A percentile compares a stretch with the other conserved stretches of the same genome.
Evolutionary conservation across 2,113 vertebrate species (phyloP).

Genomic region (Emydura subglobosa): DNA sequence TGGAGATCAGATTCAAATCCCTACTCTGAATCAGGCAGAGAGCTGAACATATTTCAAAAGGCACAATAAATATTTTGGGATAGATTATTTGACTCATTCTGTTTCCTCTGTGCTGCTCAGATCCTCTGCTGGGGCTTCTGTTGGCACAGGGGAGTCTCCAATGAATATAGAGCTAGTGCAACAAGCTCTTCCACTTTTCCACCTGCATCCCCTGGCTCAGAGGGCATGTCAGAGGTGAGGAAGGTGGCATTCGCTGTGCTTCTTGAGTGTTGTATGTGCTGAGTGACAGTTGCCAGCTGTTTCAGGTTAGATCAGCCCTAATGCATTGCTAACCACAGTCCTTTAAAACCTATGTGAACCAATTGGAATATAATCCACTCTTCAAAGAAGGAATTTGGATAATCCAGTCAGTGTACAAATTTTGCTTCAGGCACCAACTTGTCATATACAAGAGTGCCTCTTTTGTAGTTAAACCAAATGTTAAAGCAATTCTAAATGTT

Average conservation of each 20-base stretch:
- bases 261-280: no score
- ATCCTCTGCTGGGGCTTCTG: not conserved
- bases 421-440: not conserved
- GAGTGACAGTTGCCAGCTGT: not conserved
- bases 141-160: not conserved
- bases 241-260: not conserved
- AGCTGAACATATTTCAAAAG: not conserved
- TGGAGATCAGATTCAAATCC: not conserved
- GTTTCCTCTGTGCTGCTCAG: no score
- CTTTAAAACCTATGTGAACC: not conserved
- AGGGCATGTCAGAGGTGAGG: not conserved
- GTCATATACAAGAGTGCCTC: not conserved
- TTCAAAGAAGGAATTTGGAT: not conserved
- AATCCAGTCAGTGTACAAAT: not conserved
- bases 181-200: not conserved
- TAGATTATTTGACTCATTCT: not conserved
- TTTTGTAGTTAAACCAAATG: not conserved
- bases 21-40: not conserved
- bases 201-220: not conserved
- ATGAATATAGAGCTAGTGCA: not conserved
- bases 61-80: not conserved
- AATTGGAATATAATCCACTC: not conserved
- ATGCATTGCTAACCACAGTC: no score
- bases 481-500: not conserved
- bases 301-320: not conserved